phyloP scores from a whole-genome alignment of 1,140 invertebrate species.

The Scaptomyza pallida region DNA sequence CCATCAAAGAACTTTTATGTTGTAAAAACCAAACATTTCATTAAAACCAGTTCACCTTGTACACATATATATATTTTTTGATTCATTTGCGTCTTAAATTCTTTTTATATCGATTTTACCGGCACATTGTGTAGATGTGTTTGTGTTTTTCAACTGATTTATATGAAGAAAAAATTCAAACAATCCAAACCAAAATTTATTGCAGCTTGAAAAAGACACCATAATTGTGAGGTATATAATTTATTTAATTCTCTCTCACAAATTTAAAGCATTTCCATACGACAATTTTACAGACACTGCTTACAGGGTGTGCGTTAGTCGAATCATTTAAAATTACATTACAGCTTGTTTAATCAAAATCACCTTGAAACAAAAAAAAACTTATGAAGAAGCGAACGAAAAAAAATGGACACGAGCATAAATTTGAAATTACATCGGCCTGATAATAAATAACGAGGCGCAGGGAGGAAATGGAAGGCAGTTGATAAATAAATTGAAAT shows the following conservation, averaged over 20 bases:
- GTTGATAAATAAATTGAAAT: constrained; percentile 71
- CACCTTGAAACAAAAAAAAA: constrained; percentile 54
- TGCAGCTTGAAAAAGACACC: not conserved
- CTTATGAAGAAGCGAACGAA: constrained; percentile 14
- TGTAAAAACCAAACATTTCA: not conserved
- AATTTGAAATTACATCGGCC: constrained; percentile 50
- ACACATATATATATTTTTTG: not conserved
- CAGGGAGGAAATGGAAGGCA: constrained; percentile 31
- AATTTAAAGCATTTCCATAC: not conserved
- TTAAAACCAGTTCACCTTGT: constrained; percentile 43
- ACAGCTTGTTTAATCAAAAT: constrained; percentile 58
- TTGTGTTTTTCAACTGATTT: not conserved
- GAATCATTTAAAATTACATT: not conserved
- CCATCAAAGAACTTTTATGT: not conserved
- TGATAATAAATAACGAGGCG: constrained; percentile 13
- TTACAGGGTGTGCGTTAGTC: not conserved
- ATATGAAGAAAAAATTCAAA: not conserved
- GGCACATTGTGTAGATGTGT: not conserved
- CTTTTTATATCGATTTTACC: not conserved
- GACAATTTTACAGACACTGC: not conserved
- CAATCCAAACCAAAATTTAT: not conserved
- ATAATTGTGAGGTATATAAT: not conserved
- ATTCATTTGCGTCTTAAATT: constrained; percentile 17
- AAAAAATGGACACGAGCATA: constrained; percentile 39
- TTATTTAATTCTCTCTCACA: not conserved